phyloP scores from a whole-genome alignment of 2,888 invertebrate species.

The Furcula furcula region DNA sequence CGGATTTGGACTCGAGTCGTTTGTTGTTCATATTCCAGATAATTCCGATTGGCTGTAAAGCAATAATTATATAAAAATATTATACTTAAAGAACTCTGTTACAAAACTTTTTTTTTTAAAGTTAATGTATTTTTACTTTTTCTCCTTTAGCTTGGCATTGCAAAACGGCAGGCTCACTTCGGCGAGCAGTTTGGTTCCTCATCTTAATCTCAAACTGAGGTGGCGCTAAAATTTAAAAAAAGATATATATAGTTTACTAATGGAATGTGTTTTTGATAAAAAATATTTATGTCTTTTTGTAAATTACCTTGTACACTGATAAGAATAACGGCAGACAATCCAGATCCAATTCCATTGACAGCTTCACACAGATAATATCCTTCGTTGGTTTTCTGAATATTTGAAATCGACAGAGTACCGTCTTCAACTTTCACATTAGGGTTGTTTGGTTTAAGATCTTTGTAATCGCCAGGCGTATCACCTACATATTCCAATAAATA shows the following conservation, averaged over 20 bases:
- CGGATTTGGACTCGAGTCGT: constrained; percentile 93
- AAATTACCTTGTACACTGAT: constrained; percentile 94
- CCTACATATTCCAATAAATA: constrained; percentile 76
- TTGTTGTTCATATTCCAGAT: constrained; percentile 98
- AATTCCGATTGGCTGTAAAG: constrained; percentile 90
- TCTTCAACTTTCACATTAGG: constrained; percentile 96
- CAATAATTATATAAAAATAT: no score
- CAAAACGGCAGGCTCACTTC: constrained; percentile 94
- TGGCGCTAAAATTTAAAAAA: constrained; percentile 83
- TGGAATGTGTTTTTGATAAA: neutral
- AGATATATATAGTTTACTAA: neutral
- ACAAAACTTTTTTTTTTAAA: no score
- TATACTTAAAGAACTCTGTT: no score
- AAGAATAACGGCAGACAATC: constrained; percentile 95
- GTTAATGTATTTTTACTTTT: constrained; percentile 80
- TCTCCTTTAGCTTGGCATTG: constrained; percentile 97
- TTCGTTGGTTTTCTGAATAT: constrained; percentile 96
- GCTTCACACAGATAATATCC: constrained; percentile 98
- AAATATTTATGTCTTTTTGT: neutral
- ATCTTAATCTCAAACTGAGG: constrained; percentile 96
- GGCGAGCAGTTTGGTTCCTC: constrained; percentile 94
- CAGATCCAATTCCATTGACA: constrained; percentile 97
- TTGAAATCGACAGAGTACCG: constrained; percentile 93
- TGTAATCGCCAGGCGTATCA: constrained; percentile 95
- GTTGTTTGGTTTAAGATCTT: constrained; percentile 94